Evolutionary conservation across 2,113 vertebrate genomes (phyloP), one percentile per base, ranked within the genome.

Genomic region (Micromys minutus): DNA sequence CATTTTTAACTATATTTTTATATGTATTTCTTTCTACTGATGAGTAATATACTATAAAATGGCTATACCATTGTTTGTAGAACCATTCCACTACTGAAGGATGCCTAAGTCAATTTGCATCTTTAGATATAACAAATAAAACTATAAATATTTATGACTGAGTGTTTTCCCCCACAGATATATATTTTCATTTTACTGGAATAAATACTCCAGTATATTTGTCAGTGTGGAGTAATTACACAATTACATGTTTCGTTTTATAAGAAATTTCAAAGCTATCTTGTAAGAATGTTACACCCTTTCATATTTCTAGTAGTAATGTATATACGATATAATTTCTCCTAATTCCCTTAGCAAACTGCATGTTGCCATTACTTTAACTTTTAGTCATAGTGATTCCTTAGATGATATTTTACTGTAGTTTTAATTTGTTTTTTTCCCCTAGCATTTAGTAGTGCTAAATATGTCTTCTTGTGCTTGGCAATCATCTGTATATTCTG

Each of bases 91-190:
- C 10, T 8, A 57, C 0, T 87, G 80, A 95, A 76, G 52, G 31
- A 87, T 22, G 69, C 45, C 10, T 65, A 65, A 81, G 36, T 59
- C 71, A 11, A 12, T 87, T 63, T 61, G 17, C 26, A 59, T 75
- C 31, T 75, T 69, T 89, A 59, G 55, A 61, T 74, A 75, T 59
- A 69, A 67, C 22, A 89, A 63, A 80, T 52, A 91, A 94, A 87
- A 19, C 59, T 83, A 21, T 24, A 16, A 89, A 52, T 86, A 90
- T 65, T 81, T 83, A 87, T 7, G 1, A 13, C 42, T 19, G 8
- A 67, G 65, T 1, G 4, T 65, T 45, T 95, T 71, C 0, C 57
- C 69, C 15, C 36, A 39, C 31, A n/a, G 71, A 63, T 63, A n/a
- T 47, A 61, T 21, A 4, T 19, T 80, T 83, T 76, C 13, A 83